These are phyloP conservation scores for Remorina albescens DNA, from an alignment of 2,797 vertebrate species.

Conservation along the genomic window DNA sequence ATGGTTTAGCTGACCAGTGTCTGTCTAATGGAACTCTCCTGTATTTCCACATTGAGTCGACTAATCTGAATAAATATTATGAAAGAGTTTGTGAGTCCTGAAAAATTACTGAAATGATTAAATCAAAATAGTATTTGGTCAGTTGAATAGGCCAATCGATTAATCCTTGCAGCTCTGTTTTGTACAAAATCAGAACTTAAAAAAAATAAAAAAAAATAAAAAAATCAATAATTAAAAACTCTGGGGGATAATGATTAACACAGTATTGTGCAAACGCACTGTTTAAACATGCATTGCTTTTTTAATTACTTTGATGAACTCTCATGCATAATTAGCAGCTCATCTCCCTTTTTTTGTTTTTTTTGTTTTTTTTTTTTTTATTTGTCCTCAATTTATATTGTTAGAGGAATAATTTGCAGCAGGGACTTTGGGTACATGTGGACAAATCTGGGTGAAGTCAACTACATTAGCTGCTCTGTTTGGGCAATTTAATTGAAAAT, in stretches of 20 bases:
- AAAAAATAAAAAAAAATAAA: too few relatives aligned
- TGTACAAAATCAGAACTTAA: neutral
- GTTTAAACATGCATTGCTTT: neutral
- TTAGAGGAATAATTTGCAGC: neutral
- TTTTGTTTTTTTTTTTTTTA: neutral
- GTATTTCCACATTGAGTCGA: slow-evolving; percentile 55
- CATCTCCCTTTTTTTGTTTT: neutral
- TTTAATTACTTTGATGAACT: neutral
- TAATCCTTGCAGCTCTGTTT: neutral
- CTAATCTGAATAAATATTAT: slow-evolving; percentile 46
- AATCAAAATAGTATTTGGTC: neutral
- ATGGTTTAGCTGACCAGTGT: slow-evolving; percentile 61
- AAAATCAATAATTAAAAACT: neutral
- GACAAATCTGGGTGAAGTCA: slow-evolving; percentile 3
- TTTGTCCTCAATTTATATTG: neutral
- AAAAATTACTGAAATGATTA: neutral
- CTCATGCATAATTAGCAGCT: neutral
- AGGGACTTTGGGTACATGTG: neutral
- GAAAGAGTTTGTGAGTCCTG: neutral
- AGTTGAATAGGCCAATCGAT: neutral
- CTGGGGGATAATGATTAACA: neutral
- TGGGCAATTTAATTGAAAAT: slow-evolving; percentile 9
- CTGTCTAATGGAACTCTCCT: slow-evolving; percentile 51
- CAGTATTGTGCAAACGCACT: neutral
- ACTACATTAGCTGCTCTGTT: neutral